Evolutionary conservation across 2,113 vertebrate species (phyloP).

Genomic region (Thunnus maccoyii): DNA sequence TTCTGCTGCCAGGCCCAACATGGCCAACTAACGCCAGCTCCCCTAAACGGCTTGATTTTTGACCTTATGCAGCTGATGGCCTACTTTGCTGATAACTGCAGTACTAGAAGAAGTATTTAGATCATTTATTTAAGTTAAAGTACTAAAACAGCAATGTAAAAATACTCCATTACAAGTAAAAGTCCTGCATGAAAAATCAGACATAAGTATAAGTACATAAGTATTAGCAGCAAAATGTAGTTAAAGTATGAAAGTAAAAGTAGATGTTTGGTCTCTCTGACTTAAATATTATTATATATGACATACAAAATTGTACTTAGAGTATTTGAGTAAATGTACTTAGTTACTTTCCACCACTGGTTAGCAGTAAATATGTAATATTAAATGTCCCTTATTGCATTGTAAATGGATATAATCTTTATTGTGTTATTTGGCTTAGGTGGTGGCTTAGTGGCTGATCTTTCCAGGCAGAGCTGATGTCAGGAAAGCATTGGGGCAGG

Average conservation of each 20-base stretch:
- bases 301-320: no score
- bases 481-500: not conserved
- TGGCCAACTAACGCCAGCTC: constrained; percentile 53
- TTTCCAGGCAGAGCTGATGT: not conserved
- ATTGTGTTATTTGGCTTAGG: constrained; percentile 4
- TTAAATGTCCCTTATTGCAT: not conserved
- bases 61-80: constrained; percentile 10
- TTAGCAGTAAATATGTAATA: constrained; percentile 2
- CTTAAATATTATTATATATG: no score
- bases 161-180: no score
- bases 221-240: no score
- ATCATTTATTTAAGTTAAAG: no score
- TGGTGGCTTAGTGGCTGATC: constrained; percentile 22
- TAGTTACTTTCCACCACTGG: not conserved
- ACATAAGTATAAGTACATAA: no score
- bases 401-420: not conserved
- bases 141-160: no score
- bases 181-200: no score
- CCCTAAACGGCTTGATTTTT: constrained; percentile 20
- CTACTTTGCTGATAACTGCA: not conserved
- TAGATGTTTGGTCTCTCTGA: no score
- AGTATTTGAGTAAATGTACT: no score
- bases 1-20: constrained; percentile 67
- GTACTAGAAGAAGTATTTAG: no score
- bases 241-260: no score